phyloP scores from a whole-genome alignment of 2,888 invertebrate genomes.

The Yponomeuta malinellus region DNA sequence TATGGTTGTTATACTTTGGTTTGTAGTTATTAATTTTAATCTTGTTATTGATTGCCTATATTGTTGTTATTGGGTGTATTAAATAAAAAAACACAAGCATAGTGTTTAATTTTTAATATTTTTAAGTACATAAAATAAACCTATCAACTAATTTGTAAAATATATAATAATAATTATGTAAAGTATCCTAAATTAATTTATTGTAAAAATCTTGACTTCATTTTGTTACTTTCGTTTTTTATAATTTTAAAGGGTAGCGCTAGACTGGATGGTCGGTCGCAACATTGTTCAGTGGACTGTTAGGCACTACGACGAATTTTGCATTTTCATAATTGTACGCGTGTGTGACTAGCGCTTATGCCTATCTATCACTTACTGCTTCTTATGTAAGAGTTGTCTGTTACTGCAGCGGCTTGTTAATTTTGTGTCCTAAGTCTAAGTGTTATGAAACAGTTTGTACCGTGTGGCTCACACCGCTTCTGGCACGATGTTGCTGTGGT shows the following conservation, averaged over 20 bases:
- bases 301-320: slow-evolving; percentile 46
- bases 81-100: slow-evolving; percentile 35
- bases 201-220: slow-evolving; percentile 68
- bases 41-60: not conserved
- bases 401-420: slow-evolving; percentile 53
- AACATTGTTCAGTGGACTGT: slow-evolving; percentile 48
- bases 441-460: slow-evolving; percentile 34
- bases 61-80: slow-evolving; percentile 15
- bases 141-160: slow-evolving; percentile 75
- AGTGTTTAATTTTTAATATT: slow-evolving; percentile 72
- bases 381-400: slow-evolving; percentile 49
- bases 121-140: slow-evolving; percentile 76
- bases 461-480: slow-evolving; percentile 71
- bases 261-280: slow-evolving; percentile 54
- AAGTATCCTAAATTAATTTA: slow-evolving; percentile 72
- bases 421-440: slow-evolving; percentile 41
- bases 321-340: slow-evolving; percentile 3
- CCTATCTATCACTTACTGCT: slow-evolving; percentile 63
- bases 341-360: slow-evolving; percentile 61
- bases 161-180: slow-evolving; percentile 75
- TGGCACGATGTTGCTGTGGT: slow-evolving; percentile 78
- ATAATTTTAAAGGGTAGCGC: slow-evolving; percentile 59
- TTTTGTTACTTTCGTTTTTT: slow-evolving; percentile 57
- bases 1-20: not conserved
- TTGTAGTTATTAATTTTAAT: not conserved